Evolutionary conservation across 2,797 vertebrate genomes (phyloP), one percentile per base, ranked within the genome.

Genomic region (Platalea minor): DNA sequence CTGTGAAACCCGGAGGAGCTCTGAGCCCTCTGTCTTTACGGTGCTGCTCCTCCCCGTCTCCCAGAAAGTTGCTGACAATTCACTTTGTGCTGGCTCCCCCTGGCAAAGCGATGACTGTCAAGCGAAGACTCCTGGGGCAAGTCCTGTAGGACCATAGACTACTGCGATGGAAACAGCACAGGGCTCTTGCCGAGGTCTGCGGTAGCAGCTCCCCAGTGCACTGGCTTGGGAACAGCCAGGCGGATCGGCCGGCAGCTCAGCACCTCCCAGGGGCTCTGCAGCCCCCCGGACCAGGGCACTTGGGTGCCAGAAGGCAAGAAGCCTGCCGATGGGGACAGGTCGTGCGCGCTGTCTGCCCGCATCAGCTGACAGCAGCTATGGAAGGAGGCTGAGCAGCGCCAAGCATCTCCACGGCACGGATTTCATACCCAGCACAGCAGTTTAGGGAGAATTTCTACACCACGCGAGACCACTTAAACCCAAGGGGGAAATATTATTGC

Each of bases 311-410:
- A 14, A 51, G 31, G 25, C 0, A 1, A 80, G 64, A 50, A 59
- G 25, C 24, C 24, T 12, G 9, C 5, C 0, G 5, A 25, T 11
- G 9, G 39, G 33, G 43, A 61, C 29, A 37, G 54, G 37, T 21
- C 4, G 0, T 4, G 57, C 2, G 1, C 0, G 1, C 78, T 64
- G 74, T 45, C 26, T 20, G 28, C 25, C 51, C 57, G 11, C 1
- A 0, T 17, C 54, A 43, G 48, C 5, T 19, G 2, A 24, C 10
- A 45, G 76, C 75, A 41, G 63, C 13, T 17, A 1, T 2, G 21
- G 48, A 11, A 45, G 81, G 48, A 60, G n/a, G 21, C 31, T 39
- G 70, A 39, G 69, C 43, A 23, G 41, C 15, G 65, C 43, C 25
- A 26, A 57, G 51, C 68, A 80, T 53, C 31, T 64, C 64, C 41